Conservation (phyloP, 1,140 invertebrate species). For the Andricus grossulariae region DNA sequence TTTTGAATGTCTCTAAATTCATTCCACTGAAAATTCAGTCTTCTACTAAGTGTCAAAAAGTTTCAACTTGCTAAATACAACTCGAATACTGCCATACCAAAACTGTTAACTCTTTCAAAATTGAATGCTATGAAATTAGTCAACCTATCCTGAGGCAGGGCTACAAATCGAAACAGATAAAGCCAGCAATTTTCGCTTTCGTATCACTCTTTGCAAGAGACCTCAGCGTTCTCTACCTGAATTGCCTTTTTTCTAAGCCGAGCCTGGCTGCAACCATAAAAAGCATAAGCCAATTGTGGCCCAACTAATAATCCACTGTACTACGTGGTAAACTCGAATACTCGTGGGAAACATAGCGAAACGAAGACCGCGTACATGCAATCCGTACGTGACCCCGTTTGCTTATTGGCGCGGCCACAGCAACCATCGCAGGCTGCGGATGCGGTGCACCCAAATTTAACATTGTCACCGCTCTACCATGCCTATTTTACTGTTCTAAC, state of each 20-base stretch:
- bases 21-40: no score
- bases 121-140: not conserved
- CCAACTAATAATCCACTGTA: constrained; percentile 28
- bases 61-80: no score
- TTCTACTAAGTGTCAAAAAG: no score
- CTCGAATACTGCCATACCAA: no score
- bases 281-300: not conserved
- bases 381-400: constrained; percentile 49
- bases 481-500: constrained; percentile 7
- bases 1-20: no score
- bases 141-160: no score
- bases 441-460: constrained; percentile 21
- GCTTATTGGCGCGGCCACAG: constrained; percentile 27
- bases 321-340: constrained; percentile 46
- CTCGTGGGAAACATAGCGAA: constrained; percentile 35
- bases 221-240: constrained; percentile 15
- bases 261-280: not conserved
- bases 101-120: not conserved
- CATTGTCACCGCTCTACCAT: constrained; percentile 2
- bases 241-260: not conserved
- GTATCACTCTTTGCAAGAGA: constrained; percentile 2
- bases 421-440: constrained; percentile 11
- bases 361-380: constrained; percentile 43
- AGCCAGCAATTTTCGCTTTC: not conserved
- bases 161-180: not conserved